phyloP scores from a whole-genome alignment of 1,140 invertebrate genomes.

The Drosophila asahinai region DNA sequence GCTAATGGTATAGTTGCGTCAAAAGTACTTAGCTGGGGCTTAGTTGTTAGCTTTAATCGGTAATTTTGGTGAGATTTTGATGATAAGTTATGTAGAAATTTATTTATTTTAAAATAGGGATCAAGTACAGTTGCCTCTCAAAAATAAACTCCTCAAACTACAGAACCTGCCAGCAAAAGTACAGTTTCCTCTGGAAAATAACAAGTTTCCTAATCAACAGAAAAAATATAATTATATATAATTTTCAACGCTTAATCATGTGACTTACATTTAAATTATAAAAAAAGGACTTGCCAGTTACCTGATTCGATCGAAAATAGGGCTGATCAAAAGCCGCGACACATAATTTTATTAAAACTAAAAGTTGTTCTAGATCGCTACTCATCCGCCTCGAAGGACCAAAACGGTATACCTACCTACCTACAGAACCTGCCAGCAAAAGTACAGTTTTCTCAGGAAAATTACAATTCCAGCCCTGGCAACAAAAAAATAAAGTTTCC shows the following conservation, averaged over 20 bases:
- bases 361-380: too few species aligned
- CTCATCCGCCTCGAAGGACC: too few species aligned
- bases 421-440: not conserved
- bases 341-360: too few species aligned
- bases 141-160: not conserved
- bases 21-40: not conserved
- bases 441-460: conserved; percentile 15
- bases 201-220: conserved; percentile 36
- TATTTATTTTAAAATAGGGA: too few species aligned
- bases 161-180: not conserved
- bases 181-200: conserved; percentile 7
- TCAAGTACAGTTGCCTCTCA: not conserved
- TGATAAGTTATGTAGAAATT: not conserved
- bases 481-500: conserved; percentile 6
- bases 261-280: too few species aligned
- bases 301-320: too few species aligned
- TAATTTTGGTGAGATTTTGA: not conserved
- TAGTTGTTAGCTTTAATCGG: not conserved
- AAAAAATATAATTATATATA: too few species aligned
- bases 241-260: too few species aligned
- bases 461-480: not conserved
- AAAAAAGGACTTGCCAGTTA: not conserved
- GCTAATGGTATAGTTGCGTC: not conserved
- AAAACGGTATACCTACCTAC: too few species aligned
- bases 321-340: too few species aligned